Evolutionary conservation across 2,113 vertebrate genomes (phyloP).

Genomic region (Gulo gulo): DNA sequence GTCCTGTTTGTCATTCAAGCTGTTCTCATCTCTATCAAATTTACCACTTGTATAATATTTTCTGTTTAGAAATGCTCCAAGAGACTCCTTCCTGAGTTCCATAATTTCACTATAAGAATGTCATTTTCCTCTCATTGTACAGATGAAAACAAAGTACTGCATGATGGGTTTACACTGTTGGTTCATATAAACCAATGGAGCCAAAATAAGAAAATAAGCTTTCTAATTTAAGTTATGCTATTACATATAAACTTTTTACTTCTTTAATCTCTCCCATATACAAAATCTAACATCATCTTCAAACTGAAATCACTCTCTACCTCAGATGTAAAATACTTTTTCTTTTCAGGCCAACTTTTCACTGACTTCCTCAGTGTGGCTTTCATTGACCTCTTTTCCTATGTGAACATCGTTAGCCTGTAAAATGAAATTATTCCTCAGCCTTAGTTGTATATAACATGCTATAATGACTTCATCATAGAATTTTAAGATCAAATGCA

Average conservation of each 20-base stretch:
- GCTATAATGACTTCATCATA: background rate
- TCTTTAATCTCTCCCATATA: background rate
- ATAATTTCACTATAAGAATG: background rate
- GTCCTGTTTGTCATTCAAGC: background rate
- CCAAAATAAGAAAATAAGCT: background rate
- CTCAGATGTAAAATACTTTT: background rate
- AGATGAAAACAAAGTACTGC: background rate
- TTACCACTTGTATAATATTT: background rate
- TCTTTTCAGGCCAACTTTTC: background rate
- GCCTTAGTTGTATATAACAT: background rate
- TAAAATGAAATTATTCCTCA: conserved; percentile 51
- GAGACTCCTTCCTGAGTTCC: background rate
- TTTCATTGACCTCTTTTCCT: conserved; percentile 42
- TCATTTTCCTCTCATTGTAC: background rate
- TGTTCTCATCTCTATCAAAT: background rate
- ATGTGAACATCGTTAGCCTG: background rate
- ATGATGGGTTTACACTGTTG: background rate
- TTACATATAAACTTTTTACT: background rate
- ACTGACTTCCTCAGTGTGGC: background rate
- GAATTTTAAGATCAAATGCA: conserved; percentile 58
- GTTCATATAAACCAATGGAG: background rate
- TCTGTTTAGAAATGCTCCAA: background rate
- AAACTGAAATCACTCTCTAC: background rate
- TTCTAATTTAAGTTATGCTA: background rate
- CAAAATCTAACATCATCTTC: background rate